Percentiles rank a stretch among this genome's conserved stretches.
These are phyloP conservation scores for Hycleus cichorii DNA, from an alignment of 1,140 invertebrate genomes.

Conservation along the genomic window DNA sequence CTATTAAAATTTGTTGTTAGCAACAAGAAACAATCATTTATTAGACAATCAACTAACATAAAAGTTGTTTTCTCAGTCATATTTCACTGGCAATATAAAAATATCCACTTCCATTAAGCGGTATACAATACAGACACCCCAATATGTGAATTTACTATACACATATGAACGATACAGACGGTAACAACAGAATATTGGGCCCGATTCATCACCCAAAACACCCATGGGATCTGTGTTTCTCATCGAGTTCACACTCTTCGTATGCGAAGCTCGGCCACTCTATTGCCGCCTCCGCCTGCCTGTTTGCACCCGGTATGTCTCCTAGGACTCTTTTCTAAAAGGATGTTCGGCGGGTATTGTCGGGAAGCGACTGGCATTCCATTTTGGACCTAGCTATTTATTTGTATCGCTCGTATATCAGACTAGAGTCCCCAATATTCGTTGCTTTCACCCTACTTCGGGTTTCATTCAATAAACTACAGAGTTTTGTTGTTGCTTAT, in stretches of 20 bases:
- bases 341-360: slow-evolving; percentile 8
- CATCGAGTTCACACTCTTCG: no score
- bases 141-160: no score
- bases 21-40: no score
- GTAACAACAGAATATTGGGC: slow-evolving; percentile 24
- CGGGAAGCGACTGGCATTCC: slow-evolving; percentile 11
- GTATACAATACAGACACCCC: no score
- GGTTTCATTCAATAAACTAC: no score
- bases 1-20: no score
- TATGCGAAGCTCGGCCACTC: background rate
- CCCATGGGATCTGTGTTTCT: background rate
- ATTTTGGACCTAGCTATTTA: slow-evolving; percentile 17
- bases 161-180: slow-evolving; percentile 11
- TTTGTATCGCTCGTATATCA: slow-evolving; percentile 12
- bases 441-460: no score
- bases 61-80: slow-evolving; percentile 11
- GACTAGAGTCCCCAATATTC: no score
- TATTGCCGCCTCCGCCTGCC: slow-evolving; percentile 4
- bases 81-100: slow-evolving; percentile 13
- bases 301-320: slow-evolving; percentile 11
- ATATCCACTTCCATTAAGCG: slow-evolving; percentile 19
- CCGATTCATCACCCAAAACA: slow-evolving; percentile 19
- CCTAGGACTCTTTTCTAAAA: slow-evolving; percentile 18
- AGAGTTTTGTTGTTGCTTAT: no score
- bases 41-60: background rate